phyloP scores from a whole-genome alignment of 1,140 invertebrate genomes.

The Aphidius ervi region DNA sequence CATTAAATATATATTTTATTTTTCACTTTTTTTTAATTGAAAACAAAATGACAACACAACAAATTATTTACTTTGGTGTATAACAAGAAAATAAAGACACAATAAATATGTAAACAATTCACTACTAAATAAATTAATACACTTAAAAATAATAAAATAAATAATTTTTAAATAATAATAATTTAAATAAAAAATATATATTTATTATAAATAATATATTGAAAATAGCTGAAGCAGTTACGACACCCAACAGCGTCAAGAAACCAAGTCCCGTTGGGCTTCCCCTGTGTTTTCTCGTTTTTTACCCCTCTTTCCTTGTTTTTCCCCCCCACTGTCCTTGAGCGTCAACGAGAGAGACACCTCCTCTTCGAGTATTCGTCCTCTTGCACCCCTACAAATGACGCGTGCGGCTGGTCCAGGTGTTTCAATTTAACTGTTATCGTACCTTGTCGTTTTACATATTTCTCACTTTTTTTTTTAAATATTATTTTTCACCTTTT shows the following conservation, averaged over 20 bases:
- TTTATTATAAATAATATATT: too few species aligned
- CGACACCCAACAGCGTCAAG: constrained; percentile 16
- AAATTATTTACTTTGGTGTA: too few species aligned
- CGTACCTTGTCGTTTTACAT: constrained; percentile 17
- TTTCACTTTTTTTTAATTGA: too few species aligned
- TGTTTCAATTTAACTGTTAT: constrained; percentile 14
- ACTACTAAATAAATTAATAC: too few species aligned
- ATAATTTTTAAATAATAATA: too few species aligned
- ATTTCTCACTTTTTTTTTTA: constrained; percentile 12
- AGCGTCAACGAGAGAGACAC: neutral
- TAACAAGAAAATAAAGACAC: too few species aligned
- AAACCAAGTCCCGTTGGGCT: constrained; percentile 1
- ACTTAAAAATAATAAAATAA: too few species aligned
- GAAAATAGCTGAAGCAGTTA: neutral
- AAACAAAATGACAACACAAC: too few species aligned
- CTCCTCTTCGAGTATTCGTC: neutral
- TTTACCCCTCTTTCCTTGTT: constrained; percentile 6
- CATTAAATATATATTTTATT: too few species aligned
- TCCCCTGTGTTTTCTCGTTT: constrained; percentile 15
- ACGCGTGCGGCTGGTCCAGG: constrained; percentile 26
- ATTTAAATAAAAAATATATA: too few species aligned
- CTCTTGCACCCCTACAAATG: constrained; percentile 17
- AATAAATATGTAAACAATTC: too few species aligned
- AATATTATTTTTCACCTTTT: neutral
- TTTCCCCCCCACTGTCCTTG: constrained; percentile 7